Conservation (phyloP, 2,113 vertebrate genomes). For the Cervus canadensis region DNA sequence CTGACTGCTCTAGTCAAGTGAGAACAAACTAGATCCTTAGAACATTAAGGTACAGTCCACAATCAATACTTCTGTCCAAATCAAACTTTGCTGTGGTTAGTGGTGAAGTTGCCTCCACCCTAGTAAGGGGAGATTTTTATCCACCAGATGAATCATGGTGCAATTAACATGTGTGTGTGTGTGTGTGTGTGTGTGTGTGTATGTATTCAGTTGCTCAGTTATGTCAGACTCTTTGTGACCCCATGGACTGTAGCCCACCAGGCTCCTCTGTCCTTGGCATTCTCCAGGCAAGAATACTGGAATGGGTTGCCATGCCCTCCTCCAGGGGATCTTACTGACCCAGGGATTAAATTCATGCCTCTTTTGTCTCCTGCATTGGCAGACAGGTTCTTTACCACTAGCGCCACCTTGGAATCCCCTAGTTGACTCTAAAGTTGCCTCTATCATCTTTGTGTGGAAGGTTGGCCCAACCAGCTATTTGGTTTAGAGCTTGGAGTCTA, state of each 20-base stretch:
- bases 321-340: background rate
- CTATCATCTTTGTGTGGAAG: background rate
- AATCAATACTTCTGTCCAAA: background rate
- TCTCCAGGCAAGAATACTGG: background rate
- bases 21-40: slow-evolving; percentile 19
- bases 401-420: background rate
- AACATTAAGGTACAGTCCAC: background rate
- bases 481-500: background rate
- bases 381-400: background rate
- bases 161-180: background rate
- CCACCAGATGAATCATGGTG: background rate
- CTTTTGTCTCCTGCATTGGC: background rate
- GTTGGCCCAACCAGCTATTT: background rate
- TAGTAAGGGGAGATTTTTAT: background rate
- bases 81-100: slow-evolving; percentile 25
- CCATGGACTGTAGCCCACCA: background rate
- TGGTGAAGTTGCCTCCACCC: background rate
- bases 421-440: background rate
- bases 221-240: background rate
- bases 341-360: background rate
- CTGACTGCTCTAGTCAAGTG: background rate
- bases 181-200: background rate
- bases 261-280: background rate
- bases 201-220: background rate
- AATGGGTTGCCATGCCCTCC: background rate